Evolutionary conservation across 2,888 invertebrate species (phyloP).

Genomic region (Sycophila texana): DNA sequence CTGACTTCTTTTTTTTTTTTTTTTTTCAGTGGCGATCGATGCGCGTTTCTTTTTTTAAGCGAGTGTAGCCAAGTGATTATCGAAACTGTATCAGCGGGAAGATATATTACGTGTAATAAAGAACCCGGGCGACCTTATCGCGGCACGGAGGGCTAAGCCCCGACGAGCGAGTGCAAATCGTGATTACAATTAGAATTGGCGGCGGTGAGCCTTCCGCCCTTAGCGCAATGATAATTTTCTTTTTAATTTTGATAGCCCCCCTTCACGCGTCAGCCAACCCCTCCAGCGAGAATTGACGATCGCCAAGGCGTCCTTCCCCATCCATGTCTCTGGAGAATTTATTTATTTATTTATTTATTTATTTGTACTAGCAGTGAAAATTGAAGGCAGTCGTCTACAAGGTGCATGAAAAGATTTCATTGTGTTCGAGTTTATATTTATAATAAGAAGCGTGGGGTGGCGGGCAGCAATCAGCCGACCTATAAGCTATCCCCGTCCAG

Average conservation of each 20-base stretch:
- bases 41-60: background rate
- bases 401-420: conserved; percentile 28
- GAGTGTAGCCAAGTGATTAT: conserved; percentile 17
- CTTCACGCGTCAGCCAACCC: conserved; percentile 3
- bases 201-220: conserved; percentile 27
- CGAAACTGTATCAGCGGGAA: background rate
- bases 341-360: conserved; percentile 22
- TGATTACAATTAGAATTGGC: conserved; percentile 60
- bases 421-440: conserved; percentile 9
- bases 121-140: conserved; percentile 46
- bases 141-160: conserved; percentile 64
- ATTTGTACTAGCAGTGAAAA: conserved; percentile 15
- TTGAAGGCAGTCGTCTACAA: conserved; percentile 56
- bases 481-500: conserved; percentile 40
- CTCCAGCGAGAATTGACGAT: conserved; percentile 16
- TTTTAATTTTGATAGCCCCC: conserved; percentile 69
- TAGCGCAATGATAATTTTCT: conserved; percentile 65
- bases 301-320: conserved; percentile 5
- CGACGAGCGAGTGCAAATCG: conserved; percentile 64
- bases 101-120: conserved; percentile 17
- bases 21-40: conserved; percentile 16
- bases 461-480: conserved; percentile 38
- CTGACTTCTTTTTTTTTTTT: background rate
- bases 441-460: conserved; percentile 16
- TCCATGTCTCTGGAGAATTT: background rate